Evolutionary conservation across 2,888 invertebrate species (phyloP), one percentile per base, ranked within the genome.

Genomic region (Cheiracanthium punctorium): DNA sequence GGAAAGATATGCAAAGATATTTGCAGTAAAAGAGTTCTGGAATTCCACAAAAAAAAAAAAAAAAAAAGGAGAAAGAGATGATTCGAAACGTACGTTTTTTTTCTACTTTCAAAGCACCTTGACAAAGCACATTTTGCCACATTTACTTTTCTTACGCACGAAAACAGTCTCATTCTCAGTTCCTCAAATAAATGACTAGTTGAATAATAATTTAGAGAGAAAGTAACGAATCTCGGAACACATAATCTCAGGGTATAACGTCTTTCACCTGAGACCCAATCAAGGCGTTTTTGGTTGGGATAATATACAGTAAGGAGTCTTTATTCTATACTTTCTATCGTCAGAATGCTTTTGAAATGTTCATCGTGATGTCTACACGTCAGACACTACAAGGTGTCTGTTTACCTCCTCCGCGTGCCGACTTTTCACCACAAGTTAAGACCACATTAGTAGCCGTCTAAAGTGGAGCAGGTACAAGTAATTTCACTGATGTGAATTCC

Each of bases 81-180:
- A 5, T 58, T 58, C 24, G 58, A 24, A 58, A 58, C 24, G 17
- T 32, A 67, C 67, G 1, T 30, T 32, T n/a, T 10, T 67, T 14
- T 67, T 32, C 12, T n/a, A n/a, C n/a, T n/a, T 17, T 67, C 67
- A 30, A 67, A 67, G 67, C 67, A 67, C 67, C 67, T 30, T 64
- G 5, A 52, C 52, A 52, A 52, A 52, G 52, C 1, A 17, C n/a
- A 52, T n/a, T n/a, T 52, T 52, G 52, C 17, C 52, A 52, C 52
- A 29, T 64, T 24, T 12, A 64, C 64, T 1, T 29, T 29, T 29
- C 29, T 24, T 2, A 4, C 8, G 8, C 12, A 10, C 5, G 1
- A 14, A 67, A 32, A 30, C 67, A 67, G 17, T 67, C 30, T 67
- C 30, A n/a, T 10, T 12, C 17, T 32, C 32, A 17, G 17, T 30